Percentiles rank a stretch among this genome's conserved stretches.
Evolutionary conservation across 2,113 vertebrate genomes (phyloP).

Genomic region (Vireo altiloquus): DNA sequence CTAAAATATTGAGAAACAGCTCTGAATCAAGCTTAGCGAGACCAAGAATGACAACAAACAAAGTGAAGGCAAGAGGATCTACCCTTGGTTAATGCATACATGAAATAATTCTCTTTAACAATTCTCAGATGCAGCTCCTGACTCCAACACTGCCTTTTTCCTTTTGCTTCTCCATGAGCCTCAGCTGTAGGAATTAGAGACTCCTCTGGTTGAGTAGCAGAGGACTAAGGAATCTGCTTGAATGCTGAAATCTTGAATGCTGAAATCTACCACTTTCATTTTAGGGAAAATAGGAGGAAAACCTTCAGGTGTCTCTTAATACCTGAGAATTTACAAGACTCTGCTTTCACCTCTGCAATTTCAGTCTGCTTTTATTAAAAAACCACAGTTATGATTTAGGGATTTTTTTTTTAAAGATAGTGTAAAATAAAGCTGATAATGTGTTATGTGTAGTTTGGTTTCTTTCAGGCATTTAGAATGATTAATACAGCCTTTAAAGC

Average conservation of each 20-base stretch:
- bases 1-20: not conserved
- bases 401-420: not conserved
- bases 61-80: not conserved
- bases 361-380: not conserved
- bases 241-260: not conserved
- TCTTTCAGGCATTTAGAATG: not conserved
- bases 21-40: not conserved
- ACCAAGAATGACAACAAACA: not conserved
- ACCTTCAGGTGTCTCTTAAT: not conserved
- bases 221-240: not conserved
- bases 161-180: not conserved
- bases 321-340: not conserved
- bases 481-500: not conserved
- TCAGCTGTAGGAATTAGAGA: not conserved
- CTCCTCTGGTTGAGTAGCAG: not conserved
- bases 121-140: not conserved
- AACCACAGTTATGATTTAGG: not conserved
- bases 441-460: not conserved
- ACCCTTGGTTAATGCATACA: fast-evolving
- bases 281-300: not conserved
- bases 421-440: not conserved
- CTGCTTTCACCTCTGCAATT: not conserved
- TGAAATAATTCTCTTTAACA: not conserved
- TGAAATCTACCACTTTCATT: not conserved
- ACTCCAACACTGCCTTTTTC: not conserved